A percentile compares a stretch with the other conserved stretches of the same genome.
Evolutionary conservation across 2,113 vertebrate genomes (phyloP).

Genomic region (Hippolais icterina): DNA sequence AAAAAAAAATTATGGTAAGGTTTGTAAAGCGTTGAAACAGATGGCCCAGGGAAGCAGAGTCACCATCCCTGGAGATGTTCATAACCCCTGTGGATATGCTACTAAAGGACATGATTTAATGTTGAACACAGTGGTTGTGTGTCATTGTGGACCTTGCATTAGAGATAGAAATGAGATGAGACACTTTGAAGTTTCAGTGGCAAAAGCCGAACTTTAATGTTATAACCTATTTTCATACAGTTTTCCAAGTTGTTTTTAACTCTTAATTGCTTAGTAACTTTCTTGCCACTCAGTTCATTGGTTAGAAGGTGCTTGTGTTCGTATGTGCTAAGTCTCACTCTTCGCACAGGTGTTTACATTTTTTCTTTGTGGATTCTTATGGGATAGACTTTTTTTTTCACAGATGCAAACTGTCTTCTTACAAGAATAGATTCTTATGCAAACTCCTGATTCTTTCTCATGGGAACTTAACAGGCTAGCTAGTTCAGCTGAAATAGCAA

Average conservation of each 20-base stretch:
- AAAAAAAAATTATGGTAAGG: background rate
- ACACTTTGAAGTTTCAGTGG: background rate
- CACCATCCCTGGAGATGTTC: background rate
- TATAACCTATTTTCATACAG: background rate
- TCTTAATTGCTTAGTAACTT: background rate
- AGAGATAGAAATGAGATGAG: background rate
- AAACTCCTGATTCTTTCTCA: background rate
- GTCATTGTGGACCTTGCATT: background rate
- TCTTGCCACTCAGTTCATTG: background rate
- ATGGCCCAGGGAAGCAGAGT: background rate
- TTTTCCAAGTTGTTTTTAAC: background rate
- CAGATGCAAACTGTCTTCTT: background rate
- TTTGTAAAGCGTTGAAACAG: background rate
- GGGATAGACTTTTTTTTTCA: background rate
- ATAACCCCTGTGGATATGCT: background rate
- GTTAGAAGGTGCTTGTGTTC: background rate
- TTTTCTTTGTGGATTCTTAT: background rate
- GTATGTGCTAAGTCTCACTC: background rate
- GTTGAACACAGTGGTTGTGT: background rate
- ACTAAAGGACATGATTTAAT: background rate
- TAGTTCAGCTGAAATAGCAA: background rate
- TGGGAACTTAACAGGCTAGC: background rate
- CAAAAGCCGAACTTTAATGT: background rate
- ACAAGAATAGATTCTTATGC: background rate
- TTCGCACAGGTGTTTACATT: background rate